Evolutionary conservation across 2,113 vertebrate species (phyloP), one percentile per base, ranked within the genome.

Genomic region (Aspiorhynchus laticeps): DNA sequence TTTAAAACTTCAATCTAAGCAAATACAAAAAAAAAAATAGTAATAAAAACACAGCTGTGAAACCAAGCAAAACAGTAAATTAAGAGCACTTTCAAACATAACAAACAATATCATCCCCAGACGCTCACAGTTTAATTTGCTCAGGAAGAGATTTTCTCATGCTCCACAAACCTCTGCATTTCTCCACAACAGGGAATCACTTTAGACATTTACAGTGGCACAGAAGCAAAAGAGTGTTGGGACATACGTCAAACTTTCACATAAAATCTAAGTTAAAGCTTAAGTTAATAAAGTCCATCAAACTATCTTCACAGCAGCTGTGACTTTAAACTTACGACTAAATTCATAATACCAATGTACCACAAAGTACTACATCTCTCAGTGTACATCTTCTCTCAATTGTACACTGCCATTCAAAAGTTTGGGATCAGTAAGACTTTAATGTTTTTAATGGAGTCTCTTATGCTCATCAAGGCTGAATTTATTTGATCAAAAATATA

Each of bases 131-230:
- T 61, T 94, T 95, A 93, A 95, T 95, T 93, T 94, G 91, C 94
- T 93, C 90, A 85, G 92, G 91, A 93, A 93, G 91, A 91, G 76
- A 91, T 93, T 93, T 93, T 95, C 93, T 94, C 94, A 95, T 93
- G 95, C 95, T 94, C 93, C 80, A 80, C 85, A 93, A 93, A 95
- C 95, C 95, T 90, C 88, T 90, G 90, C 92, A 95, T 95, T 93
- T 91, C 94, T 85, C 88, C 88, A 88, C 92, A 84, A 91, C 93
- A 87, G 90, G 95, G 95, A 94, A 95, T 93, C 93, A 92, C 88
- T 95, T 94, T 91, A 93, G 91, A 93, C 87, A 90, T 89, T 91
- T 91, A 87, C 83, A 85, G 92, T 91, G 91, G 87, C 88, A 87
- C 88, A 91, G 92, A 90, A 77, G 85, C 83, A 89, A 67, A 88